Evolutionary conservation across 2,888 invertebrate species (phyloP).

Genomic region (Linnaemya tessellans): DNA sequence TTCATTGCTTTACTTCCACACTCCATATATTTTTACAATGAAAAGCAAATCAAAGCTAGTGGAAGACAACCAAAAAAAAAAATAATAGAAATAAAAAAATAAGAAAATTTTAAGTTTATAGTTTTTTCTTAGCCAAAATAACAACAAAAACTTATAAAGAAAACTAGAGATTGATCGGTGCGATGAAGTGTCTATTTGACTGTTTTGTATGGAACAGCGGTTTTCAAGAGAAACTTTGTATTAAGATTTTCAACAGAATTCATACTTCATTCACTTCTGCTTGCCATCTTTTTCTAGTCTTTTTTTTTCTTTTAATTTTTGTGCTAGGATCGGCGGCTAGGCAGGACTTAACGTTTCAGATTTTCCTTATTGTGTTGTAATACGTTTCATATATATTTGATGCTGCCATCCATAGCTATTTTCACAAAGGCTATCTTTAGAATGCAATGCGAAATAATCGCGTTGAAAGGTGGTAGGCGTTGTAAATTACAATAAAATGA

Average conservation of each 20-base stretch:
- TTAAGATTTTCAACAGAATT: conserved; percentile 69
- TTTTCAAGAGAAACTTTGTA: conserved; percentile 69
- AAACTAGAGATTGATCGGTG: conserved; percentile 70
- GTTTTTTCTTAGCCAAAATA: conserved; percentile 53
- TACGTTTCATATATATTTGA: conserved; percentile 19
- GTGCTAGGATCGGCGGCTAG: conserved; percentile 1
- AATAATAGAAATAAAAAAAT: too few relatives aligned
- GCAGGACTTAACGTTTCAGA: conserved; percentile 57
- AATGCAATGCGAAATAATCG: conserved; percentile 68
- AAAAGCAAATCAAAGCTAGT: conserved; percentile 58
- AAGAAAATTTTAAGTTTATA: conserved; percentile 50
- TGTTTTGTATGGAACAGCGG: conserved; percentile 68
- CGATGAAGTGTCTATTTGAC: conserved; percentile 73
- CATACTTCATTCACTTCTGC: conserved; percentile 29
- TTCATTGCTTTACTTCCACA: conserved; percentile 21
- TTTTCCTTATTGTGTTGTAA: conserved; percentile 55
- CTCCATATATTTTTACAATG: conserved; percentile 51
- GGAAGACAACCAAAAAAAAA: too few relatives aligned
- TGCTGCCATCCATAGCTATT: conserved; percentile 29
- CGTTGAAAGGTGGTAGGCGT: conserved; percentile 73
- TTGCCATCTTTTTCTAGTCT: conserved; percentile 14
- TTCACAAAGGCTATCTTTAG: conserved; percentile 67
- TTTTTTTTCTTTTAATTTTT: too few relatives aligned
- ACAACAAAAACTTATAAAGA: conserved; percentile 38
- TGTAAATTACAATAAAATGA: conserved; percentile 73